Evolutionary conservation across 2,888 invertebrate genomes (phyloP).

Genomic region (Athalia rosae): DNA sequence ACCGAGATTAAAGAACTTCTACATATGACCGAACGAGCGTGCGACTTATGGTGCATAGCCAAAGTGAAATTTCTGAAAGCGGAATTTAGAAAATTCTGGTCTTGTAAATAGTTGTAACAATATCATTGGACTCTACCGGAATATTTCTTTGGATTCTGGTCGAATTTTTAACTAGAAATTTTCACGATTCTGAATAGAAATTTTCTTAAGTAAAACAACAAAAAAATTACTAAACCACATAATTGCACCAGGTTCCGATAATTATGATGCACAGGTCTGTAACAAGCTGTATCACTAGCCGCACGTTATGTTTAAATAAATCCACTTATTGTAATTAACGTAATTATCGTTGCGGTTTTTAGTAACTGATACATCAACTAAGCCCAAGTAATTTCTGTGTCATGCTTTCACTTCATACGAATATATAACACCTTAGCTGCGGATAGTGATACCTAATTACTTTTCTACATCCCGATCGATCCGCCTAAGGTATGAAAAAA

Average conservation of each 20-base stretch:
- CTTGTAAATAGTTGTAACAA: too few relatives aligned
- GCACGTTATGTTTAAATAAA: slow-evolving; percentile 18
- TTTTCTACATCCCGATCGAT: slow-evolving; percentile 23
- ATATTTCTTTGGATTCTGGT: background rate
- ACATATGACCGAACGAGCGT: too few relatives aligned
- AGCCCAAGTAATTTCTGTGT: slow-evolving; percentile 32
- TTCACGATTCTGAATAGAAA: background rate
- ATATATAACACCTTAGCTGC: slow-evolving; percentile 12
- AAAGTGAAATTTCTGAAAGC: too few relatives aligned
- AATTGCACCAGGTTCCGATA: too few relatives aligned
- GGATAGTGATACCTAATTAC: slow-evolving; percentile 2
- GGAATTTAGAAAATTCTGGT: too few relatives aligned
- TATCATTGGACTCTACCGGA: background rate
- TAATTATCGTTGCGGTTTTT: slow-evolving; percentile 30
- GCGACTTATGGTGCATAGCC: too few relatives aligned
- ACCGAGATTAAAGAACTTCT: too few relatives aligned
- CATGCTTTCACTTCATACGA: slow-evolving; percentile 41
- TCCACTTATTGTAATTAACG: slow-evolving; percentile 27
- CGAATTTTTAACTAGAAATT: too few relatives aligned
- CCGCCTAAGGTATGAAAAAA: slow-evolving; percentile 31
- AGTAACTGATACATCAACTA: slow-evolving; percentile 35
- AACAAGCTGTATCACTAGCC: slow-evolving; percentile 7
- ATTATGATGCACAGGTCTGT: too few relatives aligned
- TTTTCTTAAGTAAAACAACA: background rate
- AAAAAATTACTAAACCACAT: background rate